phyloP scores from a whole-genome alignment of 2,113 vertebrate species.

The Sturnus vulgaris region DNA sequence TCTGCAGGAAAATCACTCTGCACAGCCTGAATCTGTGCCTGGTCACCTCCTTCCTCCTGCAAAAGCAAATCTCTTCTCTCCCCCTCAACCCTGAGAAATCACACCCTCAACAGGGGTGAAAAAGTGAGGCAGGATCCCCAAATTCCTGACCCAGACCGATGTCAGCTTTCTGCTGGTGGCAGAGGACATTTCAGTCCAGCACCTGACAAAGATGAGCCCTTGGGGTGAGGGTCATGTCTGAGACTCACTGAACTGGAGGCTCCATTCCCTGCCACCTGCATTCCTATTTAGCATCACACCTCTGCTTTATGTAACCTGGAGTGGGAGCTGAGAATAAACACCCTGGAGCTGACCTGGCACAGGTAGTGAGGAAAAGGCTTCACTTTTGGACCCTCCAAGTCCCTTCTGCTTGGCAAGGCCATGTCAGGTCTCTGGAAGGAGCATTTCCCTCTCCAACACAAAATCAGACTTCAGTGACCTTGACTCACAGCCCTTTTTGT shows the following conservation, averaged over 20 bases:
- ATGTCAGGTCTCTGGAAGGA: accelerated
- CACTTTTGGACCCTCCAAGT: accelerated
- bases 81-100: background rate
- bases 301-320: background rate
- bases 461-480: background rate
- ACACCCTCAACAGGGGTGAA: accelerated
- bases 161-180: background rate
- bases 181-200: background rate
- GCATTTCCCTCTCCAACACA: background rate
- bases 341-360: background rate
- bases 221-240: background rate
- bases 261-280: background rate
- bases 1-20: background rate
- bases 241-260: accelerated
- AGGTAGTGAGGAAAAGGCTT: background rate
- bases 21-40: background rate
- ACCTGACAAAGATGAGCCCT: background rate
- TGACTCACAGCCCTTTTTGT: background rate
- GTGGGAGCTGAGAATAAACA: background rate
- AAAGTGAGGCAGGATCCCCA: background rate
- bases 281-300: background rate
- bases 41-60: background rate
- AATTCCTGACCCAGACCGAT: background rate
- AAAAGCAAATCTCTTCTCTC: background rate
- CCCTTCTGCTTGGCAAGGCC: background rate